These are phyloP conservation scores for Trematomus loennbergii DNA, from an alignment of 2,113 vertebrate species.

Conservation along the genomic window DNA sequence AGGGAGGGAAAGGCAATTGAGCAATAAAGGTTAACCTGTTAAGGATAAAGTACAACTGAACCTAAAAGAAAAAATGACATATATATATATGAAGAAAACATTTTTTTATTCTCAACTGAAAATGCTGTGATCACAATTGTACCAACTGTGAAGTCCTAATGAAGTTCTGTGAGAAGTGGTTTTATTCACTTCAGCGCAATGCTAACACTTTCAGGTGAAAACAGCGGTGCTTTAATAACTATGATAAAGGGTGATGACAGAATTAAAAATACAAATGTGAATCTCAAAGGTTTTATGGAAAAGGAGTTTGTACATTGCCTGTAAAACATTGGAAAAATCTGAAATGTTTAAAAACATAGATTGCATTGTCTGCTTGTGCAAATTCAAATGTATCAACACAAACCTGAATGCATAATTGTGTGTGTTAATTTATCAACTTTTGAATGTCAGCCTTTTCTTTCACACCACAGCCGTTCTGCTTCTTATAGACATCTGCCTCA, in stretches of 20 bases:
- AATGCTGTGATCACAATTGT: background rate
- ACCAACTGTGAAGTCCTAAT: background rate
- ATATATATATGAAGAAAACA: background rate
- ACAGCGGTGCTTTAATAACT: background rate
- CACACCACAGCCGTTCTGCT: background rate
- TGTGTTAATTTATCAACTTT: background rate
- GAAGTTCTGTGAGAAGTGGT: background rate
- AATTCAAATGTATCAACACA: background rate
- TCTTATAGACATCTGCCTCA: conserved; percentile 14
- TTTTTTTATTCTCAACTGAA: background rate
- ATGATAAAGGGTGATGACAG: background rate
- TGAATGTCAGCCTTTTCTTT: background rate
- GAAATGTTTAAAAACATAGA: background rate
- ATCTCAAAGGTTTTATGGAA: background rate
- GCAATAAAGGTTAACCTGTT: background rate
- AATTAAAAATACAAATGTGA: background rate
- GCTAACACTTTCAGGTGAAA: background rate
- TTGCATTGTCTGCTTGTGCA: background rate
- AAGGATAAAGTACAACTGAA: background rate
- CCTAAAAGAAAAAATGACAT: background rate
- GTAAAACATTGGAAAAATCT: background rate
- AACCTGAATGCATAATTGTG: background rate
- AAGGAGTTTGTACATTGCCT: too few relatives aligned
- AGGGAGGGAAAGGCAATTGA: background rate
- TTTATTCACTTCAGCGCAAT: background rate